Conservation (phyloP, 2,113 vertebrate genomes). For the Callorhinus ursinus region DNA sequence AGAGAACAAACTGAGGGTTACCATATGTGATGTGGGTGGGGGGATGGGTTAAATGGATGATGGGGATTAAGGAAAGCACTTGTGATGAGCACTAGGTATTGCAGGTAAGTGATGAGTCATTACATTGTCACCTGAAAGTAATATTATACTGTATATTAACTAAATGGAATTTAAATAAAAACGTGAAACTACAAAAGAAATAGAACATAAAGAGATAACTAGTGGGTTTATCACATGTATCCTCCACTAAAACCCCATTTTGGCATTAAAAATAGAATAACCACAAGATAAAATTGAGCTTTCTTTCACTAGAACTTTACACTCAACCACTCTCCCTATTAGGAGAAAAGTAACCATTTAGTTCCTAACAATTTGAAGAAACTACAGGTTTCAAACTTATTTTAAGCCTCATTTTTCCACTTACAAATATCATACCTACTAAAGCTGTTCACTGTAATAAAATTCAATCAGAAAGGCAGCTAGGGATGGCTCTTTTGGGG, state of each 20-base stretch:
- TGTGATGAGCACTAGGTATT: neutral
- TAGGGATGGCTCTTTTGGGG: neutral
- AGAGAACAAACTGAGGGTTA: neutral
- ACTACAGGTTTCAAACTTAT: conserved; percentile 25
- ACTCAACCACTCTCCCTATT: neutral
- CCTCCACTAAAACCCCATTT: neutral
- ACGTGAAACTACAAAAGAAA: neutral
- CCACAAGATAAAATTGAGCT: neutral
- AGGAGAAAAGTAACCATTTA: conserved; percentile 62
- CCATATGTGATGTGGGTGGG: neutral
- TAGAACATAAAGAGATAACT: neutral
- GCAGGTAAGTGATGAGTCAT: neutral
- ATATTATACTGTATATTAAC: neutral
- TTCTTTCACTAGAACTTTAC: neutral
- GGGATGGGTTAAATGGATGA: neutral
- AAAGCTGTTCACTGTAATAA: conserved; percentile 62
- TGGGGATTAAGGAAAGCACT: neutral
- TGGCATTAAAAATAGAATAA: neutral
- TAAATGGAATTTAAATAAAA: neutral
- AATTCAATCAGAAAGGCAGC: conserved; percentile 50
- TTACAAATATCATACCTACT: neutral
- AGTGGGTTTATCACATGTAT: too few species aligned
- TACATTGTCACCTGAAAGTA: neutral
- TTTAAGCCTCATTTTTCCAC: conserved; percentile 31
- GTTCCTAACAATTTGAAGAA: conserved; percentile 56